Evolutionary conservation across 2,797 vertebrate species (phyloP), one percentile per base, ranked within the genome.

Genomic region (Loriculus beryllinus): DNA sequence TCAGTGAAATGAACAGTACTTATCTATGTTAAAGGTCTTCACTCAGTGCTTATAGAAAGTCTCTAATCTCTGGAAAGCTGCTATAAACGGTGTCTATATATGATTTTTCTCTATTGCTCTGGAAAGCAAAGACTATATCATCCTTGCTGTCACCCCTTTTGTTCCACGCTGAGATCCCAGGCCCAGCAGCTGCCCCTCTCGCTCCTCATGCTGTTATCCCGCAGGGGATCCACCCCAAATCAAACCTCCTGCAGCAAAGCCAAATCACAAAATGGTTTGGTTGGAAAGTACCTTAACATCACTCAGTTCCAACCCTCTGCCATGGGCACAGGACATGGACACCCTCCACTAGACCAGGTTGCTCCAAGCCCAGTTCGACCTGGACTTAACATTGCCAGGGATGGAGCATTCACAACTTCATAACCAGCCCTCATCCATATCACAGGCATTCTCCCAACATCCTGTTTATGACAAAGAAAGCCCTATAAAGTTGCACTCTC

Each of bases 161-260:
- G 17, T 21, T 54, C 42, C 37, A 78, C 26, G 19, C 45, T 74
- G 21, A 2, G 2, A 51, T 33, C 45, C 35, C 64, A 88, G 7
- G 15, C 35, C 72, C 33, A 64, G 65, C 25, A 86, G 43, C 62
- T 12, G 7, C 33, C 15, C 14, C 10, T 26, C 33, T 56, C 1
- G 0, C 7, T 51, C 22, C 39, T 60, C 4, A 0, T 1, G 0
- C 3, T 4, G 3, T 8, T 16, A 39, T 7, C 12, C 28, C 54
- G 35, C n/a, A 49, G 12, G 16, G 14, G 3, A 86, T 31, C 47
- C 56, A 85, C 45, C 33, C 31, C 40, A 14, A 12, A 2, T n/a
- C 59, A 76, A 82, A 79, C 6, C 13, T 40, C 59, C 47, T 28
- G 10, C 10, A 3, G 21, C 47, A 47, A 64, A 75, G 43, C 6